Conservation (phyloP, 2,797 vertebrate genomes). For the Cygnus olor region DNA sequence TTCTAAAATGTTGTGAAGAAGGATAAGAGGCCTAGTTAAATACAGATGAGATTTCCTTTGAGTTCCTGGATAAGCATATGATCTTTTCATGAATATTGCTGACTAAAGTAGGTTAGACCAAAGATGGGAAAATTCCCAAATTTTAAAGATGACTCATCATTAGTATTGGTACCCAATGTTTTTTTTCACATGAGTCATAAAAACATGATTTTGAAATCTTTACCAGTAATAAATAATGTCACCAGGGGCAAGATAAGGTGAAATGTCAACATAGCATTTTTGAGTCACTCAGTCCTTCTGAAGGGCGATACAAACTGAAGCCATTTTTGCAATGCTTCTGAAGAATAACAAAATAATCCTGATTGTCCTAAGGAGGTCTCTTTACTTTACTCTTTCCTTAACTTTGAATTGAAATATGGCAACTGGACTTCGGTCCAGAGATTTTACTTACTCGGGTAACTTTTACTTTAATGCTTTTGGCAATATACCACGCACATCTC, state of each 20-base stretch:
- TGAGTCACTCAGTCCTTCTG: background rate
- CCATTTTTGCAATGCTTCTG: background rate
- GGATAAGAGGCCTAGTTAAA: background rate
- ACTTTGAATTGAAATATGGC: background rate
- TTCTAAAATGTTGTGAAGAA: background rate
- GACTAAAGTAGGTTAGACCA: background rate
- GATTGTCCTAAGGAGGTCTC: background rate
- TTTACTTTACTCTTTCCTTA: background rate
- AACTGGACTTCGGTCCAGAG: background rate
- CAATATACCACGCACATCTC: background rate
- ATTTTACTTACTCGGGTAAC: fast-evolving
- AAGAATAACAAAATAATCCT: background rate
- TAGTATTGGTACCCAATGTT: background rate
- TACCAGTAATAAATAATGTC: background rate
- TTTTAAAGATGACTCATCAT: background rate
- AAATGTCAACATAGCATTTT: background rate
- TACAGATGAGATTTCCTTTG: background rate
- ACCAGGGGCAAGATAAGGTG: background rate
- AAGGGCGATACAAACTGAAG: background rate
- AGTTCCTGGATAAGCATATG: background rate
- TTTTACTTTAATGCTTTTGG: background rate
- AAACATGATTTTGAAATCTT: background rate
- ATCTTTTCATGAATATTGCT: background rate
- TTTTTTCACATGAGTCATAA: background rate
- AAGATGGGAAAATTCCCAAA: background rate